These are phyloP conservation scores for Drosophila biarmipes DNA, from an alignment of 1,140 invertebrate genomes.

Conservation along the genomic window DNA sequence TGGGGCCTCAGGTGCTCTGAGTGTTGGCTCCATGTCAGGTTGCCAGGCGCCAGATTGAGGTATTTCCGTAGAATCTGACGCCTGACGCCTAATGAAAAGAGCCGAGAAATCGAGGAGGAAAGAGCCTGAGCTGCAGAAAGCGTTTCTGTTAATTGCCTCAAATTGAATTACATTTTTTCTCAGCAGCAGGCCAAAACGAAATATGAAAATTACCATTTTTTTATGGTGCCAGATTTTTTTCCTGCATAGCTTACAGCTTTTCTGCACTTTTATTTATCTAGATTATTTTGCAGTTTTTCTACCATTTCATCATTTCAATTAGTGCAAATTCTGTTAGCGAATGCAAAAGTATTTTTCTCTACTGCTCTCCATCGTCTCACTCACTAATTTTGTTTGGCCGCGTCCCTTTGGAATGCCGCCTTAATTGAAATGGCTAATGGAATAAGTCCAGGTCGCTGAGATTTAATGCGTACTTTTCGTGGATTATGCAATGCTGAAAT, in stretches of 20 bases:
- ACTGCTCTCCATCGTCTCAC: conserved; percentile 2
- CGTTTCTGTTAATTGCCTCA: conserved; percentile 66
- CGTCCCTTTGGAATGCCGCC: conserved; percentile 9
- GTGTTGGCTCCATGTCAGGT: conserved; percentile 11
- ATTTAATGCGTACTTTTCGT: conserved; percentile 11
- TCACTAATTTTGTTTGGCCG: conserved; percentile 36
- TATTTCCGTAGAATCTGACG: conserved; percentile 10
- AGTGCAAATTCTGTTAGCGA: conserved; percentile 60
- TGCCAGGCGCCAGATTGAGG: conserved; percentile 1
- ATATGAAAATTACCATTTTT: conserved; percentile 56
- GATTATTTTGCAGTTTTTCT: conserved; percentile 41
- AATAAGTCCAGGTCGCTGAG: conserved; percentile 27
- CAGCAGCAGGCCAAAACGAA: conserved; percentile 33
- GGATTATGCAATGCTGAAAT: conserved; percentile 48
- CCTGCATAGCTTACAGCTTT: conserved; percentile 29
- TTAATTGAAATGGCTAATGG: conserved; percentile 51
- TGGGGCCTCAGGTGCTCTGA: conserved; percentile 16
- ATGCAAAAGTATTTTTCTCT: conserved; percentile 44
- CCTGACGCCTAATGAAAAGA: conserved; percentile 30
- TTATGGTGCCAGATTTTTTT: conserved; percentile 26
- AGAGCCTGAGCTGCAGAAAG: conserved; percentile 9
- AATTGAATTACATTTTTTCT: conserved; percentile 63
- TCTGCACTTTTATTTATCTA: conserved; percentile 18
- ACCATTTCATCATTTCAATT: conserved; percentile 74
- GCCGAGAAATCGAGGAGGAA: too few species aligned